These are phyloP conservation scores for Chrysodeixis includens DNA, from an alignment of 2,888 invertebrate species.

Conservation along the genomic window DNA sequence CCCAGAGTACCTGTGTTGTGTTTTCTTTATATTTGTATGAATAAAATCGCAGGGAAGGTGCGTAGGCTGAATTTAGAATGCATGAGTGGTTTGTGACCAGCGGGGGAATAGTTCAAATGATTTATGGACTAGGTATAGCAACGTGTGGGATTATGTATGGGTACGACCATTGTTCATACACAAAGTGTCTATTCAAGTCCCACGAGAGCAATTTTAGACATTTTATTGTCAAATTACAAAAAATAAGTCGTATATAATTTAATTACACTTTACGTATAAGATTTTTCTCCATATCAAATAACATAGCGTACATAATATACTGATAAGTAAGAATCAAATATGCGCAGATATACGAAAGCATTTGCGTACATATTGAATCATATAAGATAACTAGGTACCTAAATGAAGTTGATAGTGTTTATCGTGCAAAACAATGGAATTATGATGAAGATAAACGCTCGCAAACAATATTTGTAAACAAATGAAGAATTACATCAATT, in stretches of 20 bases:
- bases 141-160: background rate
- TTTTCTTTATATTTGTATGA: background rate
- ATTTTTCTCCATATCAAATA: background rate
- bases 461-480: slow-evolving; percentile 5
- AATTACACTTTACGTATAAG: background rate
- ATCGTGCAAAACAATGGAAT: slow-evolving; percentile 1
- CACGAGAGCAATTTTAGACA: background rate
- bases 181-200: background rate
- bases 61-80: background rate
- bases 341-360: background rate
- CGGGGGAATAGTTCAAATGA: slow-evolving; percentile 4
- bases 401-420: slow-evolving; percentile 1
- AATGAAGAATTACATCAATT: slow-evolving; percentile 2
- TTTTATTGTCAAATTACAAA: background rate
- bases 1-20: background rate
- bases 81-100: slow-evolving; percentile 1
- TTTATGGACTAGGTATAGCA: background rate
- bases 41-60: background rate
- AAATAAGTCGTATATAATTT: background rate
- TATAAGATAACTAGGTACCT: background rate
- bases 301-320: background rate
- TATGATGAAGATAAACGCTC: background rate
- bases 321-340: background rate
- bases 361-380: background rate
- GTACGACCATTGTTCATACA: background rate